Evolutionary conservation across 2,113 vertebrate genomes (phyloP).

Genomic region (Calidris pygmaea): DNA sequence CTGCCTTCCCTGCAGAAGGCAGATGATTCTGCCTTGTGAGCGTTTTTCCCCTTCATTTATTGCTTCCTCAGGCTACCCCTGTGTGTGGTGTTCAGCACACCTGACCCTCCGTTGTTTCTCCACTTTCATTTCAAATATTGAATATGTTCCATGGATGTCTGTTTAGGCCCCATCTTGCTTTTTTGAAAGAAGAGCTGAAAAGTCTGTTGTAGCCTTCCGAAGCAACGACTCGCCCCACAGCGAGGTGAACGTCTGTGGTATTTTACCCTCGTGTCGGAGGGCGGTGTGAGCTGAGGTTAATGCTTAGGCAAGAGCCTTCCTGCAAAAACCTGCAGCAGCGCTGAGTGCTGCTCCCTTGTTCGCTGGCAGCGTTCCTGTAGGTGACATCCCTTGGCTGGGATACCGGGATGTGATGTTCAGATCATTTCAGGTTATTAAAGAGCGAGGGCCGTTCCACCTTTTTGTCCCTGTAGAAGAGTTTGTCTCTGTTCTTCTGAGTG

Average conservation of each 20-base stretch:
- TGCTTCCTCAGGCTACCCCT: background rate
- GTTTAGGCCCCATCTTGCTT: background rate
- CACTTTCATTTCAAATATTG: background rate
- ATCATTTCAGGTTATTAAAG: background rate
- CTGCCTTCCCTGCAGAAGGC: background rate
- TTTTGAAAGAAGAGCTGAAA: background rate
- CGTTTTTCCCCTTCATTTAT: background rate
- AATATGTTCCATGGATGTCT: background rate
- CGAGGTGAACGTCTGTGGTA: background rate
- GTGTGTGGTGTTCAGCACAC: background rate
- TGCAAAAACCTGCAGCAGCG: background rate
- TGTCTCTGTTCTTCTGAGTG: background rate
- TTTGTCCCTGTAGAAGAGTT: background rate
- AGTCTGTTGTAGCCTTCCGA: background rate
- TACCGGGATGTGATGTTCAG: background rate
- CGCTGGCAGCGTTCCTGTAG: background rate
- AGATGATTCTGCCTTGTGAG: fast-evolving
- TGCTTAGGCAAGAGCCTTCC: background rate
- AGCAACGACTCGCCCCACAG: background rate
- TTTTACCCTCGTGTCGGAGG: background rate
- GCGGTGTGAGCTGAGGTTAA: background rate
- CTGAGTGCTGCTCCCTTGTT: background rate
- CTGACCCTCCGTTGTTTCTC: background rate
- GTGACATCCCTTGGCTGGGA: background rate
- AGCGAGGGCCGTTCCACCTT: background rate